Conservation (phyloP, 2,113 vertebrate species). For the Thymallus thymallus region DNA sequence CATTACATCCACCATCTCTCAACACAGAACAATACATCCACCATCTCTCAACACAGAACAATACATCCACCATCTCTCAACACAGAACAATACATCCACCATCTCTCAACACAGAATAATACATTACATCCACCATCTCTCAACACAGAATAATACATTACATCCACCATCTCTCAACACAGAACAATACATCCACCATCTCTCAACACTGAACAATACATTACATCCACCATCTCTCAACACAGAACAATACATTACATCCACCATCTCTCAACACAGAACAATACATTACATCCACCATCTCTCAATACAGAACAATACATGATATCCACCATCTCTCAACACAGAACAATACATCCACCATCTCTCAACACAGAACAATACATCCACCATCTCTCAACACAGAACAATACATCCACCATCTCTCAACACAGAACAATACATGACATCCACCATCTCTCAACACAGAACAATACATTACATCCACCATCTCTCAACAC, state of each 20-base stretch:
- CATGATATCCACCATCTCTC: no score
- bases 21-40: no score
- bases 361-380: background rate
- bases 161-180: background rate
- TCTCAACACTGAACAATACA: background rate
- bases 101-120: background rate
- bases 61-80: background rate
- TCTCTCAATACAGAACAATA: background rate
- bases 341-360: no score
- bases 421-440: no score
- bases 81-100: slow-evolving; percentile 5
- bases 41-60: no score
- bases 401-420: no score
- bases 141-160: no score
- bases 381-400: slow-evolving; percentile 10
- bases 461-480: slow-evolving; percentile 3
- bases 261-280: background rate
- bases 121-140: no score
- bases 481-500: slow-evolving; percentile 8
- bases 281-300: slow-evolving; percentile 17
- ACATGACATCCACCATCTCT: background rate
- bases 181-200: slow-evolving; percentile 9
- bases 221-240: no score
- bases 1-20: slow-evolving; percentile 8
- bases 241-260: no score